Percentiles rank a stretch among this genome's conserved stretches.
Conservation (phyloP, 2,113 vertebrate species). For the Hoplias malabaricus region DNA sequence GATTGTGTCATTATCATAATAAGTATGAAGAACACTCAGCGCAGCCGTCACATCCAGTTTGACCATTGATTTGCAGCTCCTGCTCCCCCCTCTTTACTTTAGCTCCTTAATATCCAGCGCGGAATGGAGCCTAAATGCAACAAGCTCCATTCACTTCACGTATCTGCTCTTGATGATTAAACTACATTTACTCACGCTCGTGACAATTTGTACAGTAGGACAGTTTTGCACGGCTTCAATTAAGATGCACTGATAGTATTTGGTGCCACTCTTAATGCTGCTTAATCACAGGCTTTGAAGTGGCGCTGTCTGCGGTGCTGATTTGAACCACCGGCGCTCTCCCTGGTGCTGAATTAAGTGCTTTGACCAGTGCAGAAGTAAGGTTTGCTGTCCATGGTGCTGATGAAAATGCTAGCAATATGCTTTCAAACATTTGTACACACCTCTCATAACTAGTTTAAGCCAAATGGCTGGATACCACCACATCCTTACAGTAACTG, state of each 20-base stretch:
- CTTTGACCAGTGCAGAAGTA: not conserved
- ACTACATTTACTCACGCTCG: not conserved
- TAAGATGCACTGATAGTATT: not conserved
- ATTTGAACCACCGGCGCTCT: slow-evolving; percentile 55
- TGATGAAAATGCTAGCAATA: too few species aligned
- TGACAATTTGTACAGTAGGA: not conserved
- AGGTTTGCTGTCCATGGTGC: not conserved
- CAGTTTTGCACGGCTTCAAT: not conserved
- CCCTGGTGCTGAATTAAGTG: slow-evolving; percentile 64
- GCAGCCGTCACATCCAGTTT: slow-evolving; percentile 27
- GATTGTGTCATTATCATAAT: slow-evolving; percentile 54
- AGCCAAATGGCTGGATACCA: too few species aligned
- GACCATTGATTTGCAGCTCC: not conserved
- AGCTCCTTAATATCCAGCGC: slow-evolving; percentile 13
- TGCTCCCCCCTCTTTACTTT: not conserved
- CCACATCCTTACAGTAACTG: too few species aligned
- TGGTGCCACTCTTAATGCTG: not conserved
- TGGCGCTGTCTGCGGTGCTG: slow-evolving; percentile 71
- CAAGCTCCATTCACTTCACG: slow-evolving; percentile 26
- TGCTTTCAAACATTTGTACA: too few species aligned
- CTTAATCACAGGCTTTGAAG: slow-evolving; percentile 11
- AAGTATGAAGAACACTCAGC: slow-evolving; percentile 39
- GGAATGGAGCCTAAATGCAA: slow-evolving; percentile 28
- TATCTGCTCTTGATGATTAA: slow-evolving; percentile 19
- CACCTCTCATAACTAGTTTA: too few species aligned